These are phyloP conservation scores for Alouatta palliata DNA, from an alignment of 2,113 vertebrate genomes.

Conservation along the genomic window DNA sequence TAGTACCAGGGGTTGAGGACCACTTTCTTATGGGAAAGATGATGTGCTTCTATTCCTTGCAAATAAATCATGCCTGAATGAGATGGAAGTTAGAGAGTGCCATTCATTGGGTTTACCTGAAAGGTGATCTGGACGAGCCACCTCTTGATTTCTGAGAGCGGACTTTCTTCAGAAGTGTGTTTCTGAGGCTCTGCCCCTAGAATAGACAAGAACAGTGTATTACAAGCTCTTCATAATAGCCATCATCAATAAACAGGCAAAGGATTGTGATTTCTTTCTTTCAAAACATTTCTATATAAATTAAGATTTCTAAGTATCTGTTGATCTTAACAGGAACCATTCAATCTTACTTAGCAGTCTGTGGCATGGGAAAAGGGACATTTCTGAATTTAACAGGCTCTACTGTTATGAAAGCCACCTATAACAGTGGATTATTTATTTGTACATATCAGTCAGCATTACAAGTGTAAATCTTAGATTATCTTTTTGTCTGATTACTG, in stretches of 20 bases:
- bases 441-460: background rate
- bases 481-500: background rate
- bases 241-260: background rate
- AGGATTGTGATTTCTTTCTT: background rate
- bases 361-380: background rate
- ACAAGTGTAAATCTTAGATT: background rate
- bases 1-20: no score
- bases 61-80: background rate
- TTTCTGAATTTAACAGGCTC: background rate
- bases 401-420: background rate
- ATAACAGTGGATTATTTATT: background rate
- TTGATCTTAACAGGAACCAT: background rate
- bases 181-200: background rate
- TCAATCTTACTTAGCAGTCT: background rate
- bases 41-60: background rate
- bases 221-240: background rate
- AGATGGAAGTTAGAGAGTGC: background rate
- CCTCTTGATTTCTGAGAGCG: background rate
- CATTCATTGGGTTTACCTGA: background rate
- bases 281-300: conserved; percentile 2
- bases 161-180: background rate
- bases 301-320: background rate
- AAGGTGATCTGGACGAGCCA: background rate
- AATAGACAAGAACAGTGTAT: background rate
- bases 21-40: no score